Evolutionary conservation across 2,113 vertebrate genomes (phyloP), one percentile per base, ranked within the genome.

Genomic region (Anthoscopus minutus): DNA sequence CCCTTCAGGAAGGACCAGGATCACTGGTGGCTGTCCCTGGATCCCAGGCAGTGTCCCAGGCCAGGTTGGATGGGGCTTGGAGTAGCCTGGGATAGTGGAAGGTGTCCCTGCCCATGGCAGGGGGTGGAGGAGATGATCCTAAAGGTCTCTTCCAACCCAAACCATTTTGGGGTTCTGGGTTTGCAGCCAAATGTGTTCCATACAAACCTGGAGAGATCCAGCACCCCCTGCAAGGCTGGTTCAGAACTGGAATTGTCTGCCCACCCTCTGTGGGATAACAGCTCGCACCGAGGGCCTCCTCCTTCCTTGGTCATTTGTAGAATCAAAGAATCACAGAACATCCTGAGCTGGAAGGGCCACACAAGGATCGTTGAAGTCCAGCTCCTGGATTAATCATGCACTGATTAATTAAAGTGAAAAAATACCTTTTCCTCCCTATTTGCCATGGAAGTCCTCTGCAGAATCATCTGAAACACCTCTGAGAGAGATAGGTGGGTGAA

Each of bases 41-140:
- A 11, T 10, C 44, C 60, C 69, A 67, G 69, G 45, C 1, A 31
- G 6, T 30, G 86, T 1, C 42, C 87, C 1, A 16, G 17, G 40
- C 24, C n/a, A 22, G 53, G 7, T 0, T 50, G 86, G 74, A 18
- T 0, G 0, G n/a, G 40, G n/a, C 6, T 50, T 37, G 60, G 61
- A 60, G 54, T 78, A 27, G 0, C n/a, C 70, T 61, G 69, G 45
- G 18, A 4, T 0, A 0, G 15, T 38, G 69, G 44, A 1, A 73
- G 8, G 9, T 44, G 57, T 31, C 74, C 48, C 56, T 79, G 48
- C 11, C 1, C 30, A 1, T 3, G 65, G 40, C 47, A 14, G 37
- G 19, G 19, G 50, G 11, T n/a, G 78, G 24, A 6, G 4, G 38
- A 17, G 61, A 11, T 18, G 60, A 19, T 22, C 23, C n/a, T 40